These are phyloP conservation scores for Hemitrygon akajei DNA, from an alignment of 2,797 vertebrate species.

Conservation along the genomic window DNA sequence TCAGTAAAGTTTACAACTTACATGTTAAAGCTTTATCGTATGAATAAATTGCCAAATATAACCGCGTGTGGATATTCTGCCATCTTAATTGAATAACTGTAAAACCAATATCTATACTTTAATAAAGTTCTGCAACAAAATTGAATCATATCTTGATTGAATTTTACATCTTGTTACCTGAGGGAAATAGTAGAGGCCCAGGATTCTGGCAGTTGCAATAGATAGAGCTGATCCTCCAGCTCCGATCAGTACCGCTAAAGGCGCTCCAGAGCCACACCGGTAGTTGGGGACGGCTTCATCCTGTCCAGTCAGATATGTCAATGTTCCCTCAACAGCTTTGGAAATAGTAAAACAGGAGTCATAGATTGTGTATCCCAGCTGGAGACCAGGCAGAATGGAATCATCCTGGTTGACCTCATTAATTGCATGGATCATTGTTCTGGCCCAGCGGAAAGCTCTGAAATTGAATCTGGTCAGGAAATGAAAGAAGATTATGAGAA, in stretches of 20 bases:
- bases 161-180: constrained; percentile 55
- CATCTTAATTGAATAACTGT: background rate
- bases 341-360: constrained; percentile 77
- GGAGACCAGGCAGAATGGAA: constrained; percentile 64
- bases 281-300: constrained; percentile 77
- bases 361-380: constrained; percentile 74
- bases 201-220: constrained; percentile 71
- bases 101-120: background rate
- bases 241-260: constrained; percentile 67
- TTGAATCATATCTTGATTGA: no score
- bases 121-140: no score
- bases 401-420: constrained; percentile 62
- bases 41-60: background rate
- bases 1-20: background rate
- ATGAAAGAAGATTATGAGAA: background rate
- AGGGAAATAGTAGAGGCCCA: constrained; percentile 74
- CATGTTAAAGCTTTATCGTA: background rate
- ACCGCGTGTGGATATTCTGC: background rate
- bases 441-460: constrained; percentile 70
- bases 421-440: constrained; percentile 76
- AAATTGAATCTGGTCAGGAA: constrained; percentile 68
- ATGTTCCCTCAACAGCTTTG: constrained; percentile 71
- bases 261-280: constrained; percentile 64
- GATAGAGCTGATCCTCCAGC: constrained; percentile 71
- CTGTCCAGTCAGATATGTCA: constrained; percentile 73